Percentiles rank a stretch among this genome's conserved stretches.
These are phyloP conservation scores for Patiria miniata DNA, from an alignment of 35 echinoderm and acorn worm species.

Conservation along the genomic window DNA sequence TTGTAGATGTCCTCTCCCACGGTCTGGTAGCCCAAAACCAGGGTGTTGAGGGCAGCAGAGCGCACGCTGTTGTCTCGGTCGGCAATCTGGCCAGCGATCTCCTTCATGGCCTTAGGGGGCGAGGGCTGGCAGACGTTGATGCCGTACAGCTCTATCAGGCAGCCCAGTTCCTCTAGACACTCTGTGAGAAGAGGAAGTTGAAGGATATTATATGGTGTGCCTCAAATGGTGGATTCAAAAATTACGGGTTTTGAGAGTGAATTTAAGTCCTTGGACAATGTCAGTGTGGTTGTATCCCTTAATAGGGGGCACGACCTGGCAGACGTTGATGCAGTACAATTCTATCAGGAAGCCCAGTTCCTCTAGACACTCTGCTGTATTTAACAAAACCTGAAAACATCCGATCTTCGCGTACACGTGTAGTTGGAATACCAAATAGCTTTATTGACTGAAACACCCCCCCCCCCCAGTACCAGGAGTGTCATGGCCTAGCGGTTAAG, in stretches of 20 bases:
- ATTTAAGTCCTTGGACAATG: no score
- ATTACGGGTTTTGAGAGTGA: no score
- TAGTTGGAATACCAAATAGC: no score
- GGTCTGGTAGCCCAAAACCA: conserved; percentile 83
- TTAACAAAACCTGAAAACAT: no score
- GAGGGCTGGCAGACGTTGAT: conserved; percentile 95
- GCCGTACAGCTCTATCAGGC: conserved; percentile 86
- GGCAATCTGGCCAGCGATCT: conserved; percentile 81
- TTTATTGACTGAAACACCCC: no score
- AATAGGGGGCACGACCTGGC: conserved; percentile 86
- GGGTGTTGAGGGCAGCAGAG: conserved; percentile 95
- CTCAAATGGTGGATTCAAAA: no score
- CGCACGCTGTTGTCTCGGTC: conserved; percentile 93
- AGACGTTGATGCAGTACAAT: conserved; percentile 87
- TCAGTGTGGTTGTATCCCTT: no score
- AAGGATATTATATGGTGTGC: no score
- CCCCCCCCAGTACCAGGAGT: no score
- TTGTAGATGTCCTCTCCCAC: conserved; percentile 94
- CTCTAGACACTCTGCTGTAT: conserved; percentile 98
- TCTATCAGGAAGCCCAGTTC: conserved; percentile 91
- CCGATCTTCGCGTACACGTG: no score
- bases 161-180: conserved; percentile 95
- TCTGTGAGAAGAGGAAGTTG: conserved; percentile 46
- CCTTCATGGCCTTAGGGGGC: conserved; percentile 88
- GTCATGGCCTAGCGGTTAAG: no score